Conservation (phyloP, 2,113 vertebrate genomes). For the Pseudois nayaur region DNA sequence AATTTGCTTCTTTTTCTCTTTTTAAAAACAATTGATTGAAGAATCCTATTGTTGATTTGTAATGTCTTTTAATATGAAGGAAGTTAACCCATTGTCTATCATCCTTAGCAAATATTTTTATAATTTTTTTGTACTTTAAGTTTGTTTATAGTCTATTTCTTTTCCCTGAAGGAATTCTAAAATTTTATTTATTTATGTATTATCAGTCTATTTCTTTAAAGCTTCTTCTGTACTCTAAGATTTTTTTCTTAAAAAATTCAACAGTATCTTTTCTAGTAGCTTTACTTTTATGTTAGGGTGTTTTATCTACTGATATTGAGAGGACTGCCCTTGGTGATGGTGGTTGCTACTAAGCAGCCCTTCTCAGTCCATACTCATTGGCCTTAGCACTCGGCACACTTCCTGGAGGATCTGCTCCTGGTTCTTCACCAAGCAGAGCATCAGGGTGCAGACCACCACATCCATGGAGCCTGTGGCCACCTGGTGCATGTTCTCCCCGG, state of each 20-base stretch:
- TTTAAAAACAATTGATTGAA: background rate
- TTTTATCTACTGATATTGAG: background rate
- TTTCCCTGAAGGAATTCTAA: background rate
- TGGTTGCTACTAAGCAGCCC: no score
- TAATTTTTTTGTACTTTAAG: background rate
- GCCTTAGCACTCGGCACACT: conserved; percentile 81
- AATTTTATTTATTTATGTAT: background rate
- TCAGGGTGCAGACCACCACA: conserved; percentile 85
- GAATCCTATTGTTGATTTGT: background rate
- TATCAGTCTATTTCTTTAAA: background rate
- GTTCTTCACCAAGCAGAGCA: conserved; percentile 85
- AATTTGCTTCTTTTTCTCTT: background rate
- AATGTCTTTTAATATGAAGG: background rate
- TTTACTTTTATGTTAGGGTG: background rate
- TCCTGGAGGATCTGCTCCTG: conserved; percentile 80
- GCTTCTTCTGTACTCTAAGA: background rate
- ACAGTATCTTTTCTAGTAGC: background rate
- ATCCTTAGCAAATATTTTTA: background rate
- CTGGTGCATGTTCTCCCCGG: conserved; percentile 80
- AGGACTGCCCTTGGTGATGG: background rate
- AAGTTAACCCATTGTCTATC: background rate
- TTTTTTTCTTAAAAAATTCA: background rate
- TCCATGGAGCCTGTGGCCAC: conserved; percentile 82
- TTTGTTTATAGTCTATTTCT: background rate
- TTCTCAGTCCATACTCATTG: conserved; percentile 75